Conservation (phyloP, 2,797 vertebrate species). For the Lemur catta region DNA sequence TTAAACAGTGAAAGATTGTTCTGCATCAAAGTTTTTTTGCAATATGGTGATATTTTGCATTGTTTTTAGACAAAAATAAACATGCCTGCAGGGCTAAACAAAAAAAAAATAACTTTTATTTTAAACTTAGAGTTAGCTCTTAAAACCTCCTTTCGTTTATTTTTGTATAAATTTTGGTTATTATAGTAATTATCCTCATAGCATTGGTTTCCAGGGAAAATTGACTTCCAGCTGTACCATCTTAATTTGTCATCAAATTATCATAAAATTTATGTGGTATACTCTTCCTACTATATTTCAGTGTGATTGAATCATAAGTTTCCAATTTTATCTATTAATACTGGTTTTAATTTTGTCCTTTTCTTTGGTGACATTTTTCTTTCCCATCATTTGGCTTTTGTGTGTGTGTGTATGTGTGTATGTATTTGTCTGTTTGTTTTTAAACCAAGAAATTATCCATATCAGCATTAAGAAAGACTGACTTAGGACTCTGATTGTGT, state of each 20-base stretch:
- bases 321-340: neutral
- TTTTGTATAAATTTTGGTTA: constrained; percentile 8
- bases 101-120: constrained; percentile 3
- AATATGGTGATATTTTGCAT: neutral
- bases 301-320: neutral
- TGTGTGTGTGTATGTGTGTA: neutral
- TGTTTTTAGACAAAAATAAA: neutral
- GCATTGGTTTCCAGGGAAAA: constrained; percentile 11
- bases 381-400: neutral
- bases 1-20: neutral
- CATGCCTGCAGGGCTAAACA: neutral
- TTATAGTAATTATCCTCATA: neutral
- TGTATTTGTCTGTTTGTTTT: neutral
- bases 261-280: neutral
- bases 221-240: neutral
- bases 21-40: neutral
- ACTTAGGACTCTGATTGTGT: neutral
- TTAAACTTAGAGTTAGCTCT: neutral
- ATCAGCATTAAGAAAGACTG: neutral
- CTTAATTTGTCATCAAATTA: constrained; percentile 18
- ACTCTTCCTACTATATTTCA: neutral
- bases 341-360: neutral
- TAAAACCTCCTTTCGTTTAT: neutral
- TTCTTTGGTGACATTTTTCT: neutral
- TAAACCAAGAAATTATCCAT: neutral